Percentiles rank a stretch among this genome's conserved stretches.
phyloP scores from a whole-genome alignment of 2,888 invertebrate species.

The Xanthia icteritia region DNA sequence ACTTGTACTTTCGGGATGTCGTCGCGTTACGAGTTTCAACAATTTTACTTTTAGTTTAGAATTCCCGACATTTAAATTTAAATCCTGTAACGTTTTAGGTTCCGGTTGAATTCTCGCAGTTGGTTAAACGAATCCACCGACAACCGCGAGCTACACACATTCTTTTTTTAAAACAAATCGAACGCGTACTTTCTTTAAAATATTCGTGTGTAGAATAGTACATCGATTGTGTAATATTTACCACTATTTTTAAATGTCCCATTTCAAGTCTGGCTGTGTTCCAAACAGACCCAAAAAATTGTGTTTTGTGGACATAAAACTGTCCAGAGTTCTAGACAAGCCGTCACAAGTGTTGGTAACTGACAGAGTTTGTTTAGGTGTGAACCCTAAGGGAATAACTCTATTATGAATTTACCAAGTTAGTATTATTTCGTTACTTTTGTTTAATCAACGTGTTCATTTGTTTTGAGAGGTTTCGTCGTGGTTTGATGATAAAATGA shows the following conservation, averaged over 20 bases:
- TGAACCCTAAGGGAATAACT: slow-evolving; percentile 62
- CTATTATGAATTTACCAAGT: slow-evolving; percentile 59
- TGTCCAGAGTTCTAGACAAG: slow-evolving; percentile 30
- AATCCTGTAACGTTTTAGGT: slow-evolving; percentile 45
- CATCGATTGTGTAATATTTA: slow-evolving; percentile 45
- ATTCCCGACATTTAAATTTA: slow-evolving; percentile 40
- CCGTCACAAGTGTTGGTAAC: slow-evolving; percentile 58
- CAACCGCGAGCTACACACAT: not conserved
- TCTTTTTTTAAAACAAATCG: slow-evolving; percentile 37
- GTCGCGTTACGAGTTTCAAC: slow-evolving; percentile 18
- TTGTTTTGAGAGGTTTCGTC: slow-evolving; percentile 58
- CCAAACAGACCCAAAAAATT: slow-evolving; percentile 54
- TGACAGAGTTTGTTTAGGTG: slow-evolving; percentile 65
- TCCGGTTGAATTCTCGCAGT: slow-evolving; percentile 31
- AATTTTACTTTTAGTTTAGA: slow-evolving; percentile 41
- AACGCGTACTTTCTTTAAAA: slow-evolving; percentile 48
- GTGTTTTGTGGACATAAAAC: slow-evolving; percentile 40
- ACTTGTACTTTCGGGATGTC: slow-evolving; percentile 12
- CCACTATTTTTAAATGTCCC: slow-evolving; percentile 60
- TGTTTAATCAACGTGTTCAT: slow-evolving; percentile 64
- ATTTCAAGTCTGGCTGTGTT: slow-evolving; percentile 57
- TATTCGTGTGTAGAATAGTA: slow-evolving; percentile 25
- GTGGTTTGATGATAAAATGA: slow-evolving; percentile 34
- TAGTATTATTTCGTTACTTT: slow-evolving; percentile 61
- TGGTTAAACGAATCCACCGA: slow-evolving; percentile 39